Conservation (phyloP, 2,797 vertebrate genomes). For the Scyliorhinus canicula region DNA sequence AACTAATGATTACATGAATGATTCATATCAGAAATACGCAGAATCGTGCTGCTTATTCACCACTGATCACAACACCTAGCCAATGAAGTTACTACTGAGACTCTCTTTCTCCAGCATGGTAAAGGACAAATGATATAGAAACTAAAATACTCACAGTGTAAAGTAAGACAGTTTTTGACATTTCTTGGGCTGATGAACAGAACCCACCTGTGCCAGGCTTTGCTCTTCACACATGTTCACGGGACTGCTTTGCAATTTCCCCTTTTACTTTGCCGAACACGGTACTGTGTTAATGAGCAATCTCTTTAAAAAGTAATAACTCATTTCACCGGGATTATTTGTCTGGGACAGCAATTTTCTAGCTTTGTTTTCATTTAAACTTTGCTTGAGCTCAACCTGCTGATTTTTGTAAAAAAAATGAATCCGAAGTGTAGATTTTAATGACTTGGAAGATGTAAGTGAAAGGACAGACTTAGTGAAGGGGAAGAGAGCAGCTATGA, state of each 20-base stretch:
- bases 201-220: background rate
- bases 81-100: background rate
- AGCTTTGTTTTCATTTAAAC: background rate
- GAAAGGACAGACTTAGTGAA: background rate
- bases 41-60: background rate
- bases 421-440: background rate
- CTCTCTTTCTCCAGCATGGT: background rate
- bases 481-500: background rate
- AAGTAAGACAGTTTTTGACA: background rate
- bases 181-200: background rate
- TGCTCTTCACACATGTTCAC: background rate
- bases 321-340: background rate
- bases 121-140: background rate
- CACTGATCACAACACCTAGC: background rate
- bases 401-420: background rate
- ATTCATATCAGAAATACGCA: background rate
- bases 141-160: background rate
- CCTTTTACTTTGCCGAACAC: background rate
- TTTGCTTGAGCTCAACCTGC: background rate
- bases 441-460: background rate
- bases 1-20: background rate
- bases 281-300: background rate
- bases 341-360: background rate
- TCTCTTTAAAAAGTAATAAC: background rate
- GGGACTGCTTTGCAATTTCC: background rate